Conservation (phyloP, 2,113 vertebrate species). For the Setophaga kirtlandii region DNA sequence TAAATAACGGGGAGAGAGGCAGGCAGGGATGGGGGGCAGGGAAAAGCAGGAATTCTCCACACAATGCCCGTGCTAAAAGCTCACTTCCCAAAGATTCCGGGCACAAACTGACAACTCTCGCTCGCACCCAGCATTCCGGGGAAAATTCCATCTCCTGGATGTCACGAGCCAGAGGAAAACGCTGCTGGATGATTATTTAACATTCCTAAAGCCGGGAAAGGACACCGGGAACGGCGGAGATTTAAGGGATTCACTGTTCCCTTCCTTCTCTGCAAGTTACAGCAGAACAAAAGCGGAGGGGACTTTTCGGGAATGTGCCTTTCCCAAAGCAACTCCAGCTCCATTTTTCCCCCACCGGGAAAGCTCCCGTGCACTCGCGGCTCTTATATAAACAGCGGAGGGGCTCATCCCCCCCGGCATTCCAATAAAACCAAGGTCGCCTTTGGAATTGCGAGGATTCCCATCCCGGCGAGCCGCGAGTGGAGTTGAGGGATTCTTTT, state of each 20-base stretch:
- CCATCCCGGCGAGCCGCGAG: not conserved
- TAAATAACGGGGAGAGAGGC: not conserved
- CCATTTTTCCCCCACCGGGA: not conserved
- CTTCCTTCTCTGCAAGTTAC: not conserved
- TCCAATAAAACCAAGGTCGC: not conserved
- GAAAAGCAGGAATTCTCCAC: not conserved
- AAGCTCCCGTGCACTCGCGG: not conserved
- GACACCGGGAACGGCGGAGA: not conserved
- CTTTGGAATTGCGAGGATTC: not conserved
- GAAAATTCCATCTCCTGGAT: constrained; percentile 36
- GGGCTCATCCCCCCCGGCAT: not conserved
- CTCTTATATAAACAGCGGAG: constrained; percentile 41
- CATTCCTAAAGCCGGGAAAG: not conserved
- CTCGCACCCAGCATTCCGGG: not conserved
- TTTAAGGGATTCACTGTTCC: not conserved
- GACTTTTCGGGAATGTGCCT: not conserved
- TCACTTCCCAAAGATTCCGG: constrained; percentile 1
- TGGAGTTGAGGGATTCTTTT: not conserved
- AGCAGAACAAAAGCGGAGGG: not conserved
- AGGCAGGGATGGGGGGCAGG: not conserved
- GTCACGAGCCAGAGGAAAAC: not conserved
- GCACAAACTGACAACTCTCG: constrained; percentile 10
- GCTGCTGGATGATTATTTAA: not conserved
- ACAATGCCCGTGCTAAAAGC: not conserved
- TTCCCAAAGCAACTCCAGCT: not conserved